A percentile compares a stretch with the other conserved stretches of the same genome.
phyloP scores from a whole-genome alignment of 2,797 vertebrate species.

The Melanotaenia pygmaea region DNA sequence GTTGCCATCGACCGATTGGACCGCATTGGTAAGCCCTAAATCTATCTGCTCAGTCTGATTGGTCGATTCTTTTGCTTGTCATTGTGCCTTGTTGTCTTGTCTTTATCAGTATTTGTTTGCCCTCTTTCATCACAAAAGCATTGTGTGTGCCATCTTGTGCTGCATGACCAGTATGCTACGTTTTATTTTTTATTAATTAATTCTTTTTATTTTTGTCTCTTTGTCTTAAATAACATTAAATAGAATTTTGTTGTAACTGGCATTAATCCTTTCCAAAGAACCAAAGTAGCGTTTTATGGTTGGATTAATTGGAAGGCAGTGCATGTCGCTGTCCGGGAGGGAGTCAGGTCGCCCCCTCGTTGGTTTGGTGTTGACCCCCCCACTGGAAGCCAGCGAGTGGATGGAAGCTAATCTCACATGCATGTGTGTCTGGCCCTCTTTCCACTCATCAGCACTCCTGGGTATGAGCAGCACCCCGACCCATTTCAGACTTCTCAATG shows the following conservation, averaged over 20 bases:
- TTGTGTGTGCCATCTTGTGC: constrained; percentile 82
- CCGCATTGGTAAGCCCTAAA: constrained; percentile 91
- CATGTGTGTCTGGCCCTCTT: constrained; percentile 84
- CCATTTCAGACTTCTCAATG: constrained; percentile 58
- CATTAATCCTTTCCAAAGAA: constrained; percentile 79
- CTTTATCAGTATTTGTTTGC: constrained; percentile 73
- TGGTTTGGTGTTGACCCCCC: constrained; percentile 81
- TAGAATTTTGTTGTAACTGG: constrained; percentile 60
- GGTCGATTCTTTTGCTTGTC: constrained; percentile 75
- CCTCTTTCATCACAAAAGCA: constrained; percentile 77
- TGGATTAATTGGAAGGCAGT: constrained; percentile 82
- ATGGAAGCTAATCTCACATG: constrained; percentile 85
- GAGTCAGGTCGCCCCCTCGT: constrained; percentile 73
- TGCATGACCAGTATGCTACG: constrained; percentile 83
- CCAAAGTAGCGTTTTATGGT: constrained; percentile 77
- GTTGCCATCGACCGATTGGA: constrained; percentile 96
- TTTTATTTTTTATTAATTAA: constrained; percentile 10
- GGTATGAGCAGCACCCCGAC: constrained; percentile 87
- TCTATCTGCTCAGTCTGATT: constrained; percentile 47
- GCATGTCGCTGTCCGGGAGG: constrained; percentile 85
- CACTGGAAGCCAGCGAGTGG: constrained; percentile 79
- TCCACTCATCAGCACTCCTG: constrained; percentile 86
- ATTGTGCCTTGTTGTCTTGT: constrained; percentile 78
- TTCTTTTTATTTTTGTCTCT: constrained; percentile 17
- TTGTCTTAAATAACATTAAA: constrained; percentile 60